These are phyloP conservation scores for Iselma pallidipennis DNA, from an alignment of 2,888 invertebrate species.

Conservation along the genomic window DNA sequence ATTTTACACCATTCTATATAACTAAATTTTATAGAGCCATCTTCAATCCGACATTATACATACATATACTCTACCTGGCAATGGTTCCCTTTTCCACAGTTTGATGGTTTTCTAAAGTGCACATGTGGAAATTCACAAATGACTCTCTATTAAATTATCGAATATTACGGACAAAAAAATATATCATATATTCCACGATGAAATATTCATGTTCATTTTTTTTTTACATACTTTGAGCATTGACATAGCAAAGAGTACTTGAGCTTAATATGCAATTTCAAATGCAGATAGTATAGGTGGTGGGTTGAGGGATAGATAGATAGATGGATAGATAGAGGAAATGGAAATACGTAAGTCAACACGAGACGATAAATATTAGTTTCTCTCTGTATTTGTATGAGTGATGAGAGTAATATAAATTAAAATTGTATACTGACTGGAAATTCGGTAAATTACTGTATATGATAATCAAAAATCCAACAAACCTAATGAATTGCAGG, in stretches of 20 bases:
- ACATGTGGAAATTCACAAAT: not conserved
- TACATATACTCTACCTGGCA: not conserved
- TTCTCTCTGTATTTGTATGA: not conserved
- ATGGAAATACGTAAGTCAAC: slow-evolving; percentile 22
- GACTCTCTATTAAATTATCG: not conserved
- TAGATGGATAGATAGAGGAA: slow-evolving; percentile 11
- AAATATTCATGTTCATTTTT: no score
- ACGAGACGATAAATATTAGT: slow-evolving; percentile 1
- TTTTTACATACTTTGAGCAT: no score
- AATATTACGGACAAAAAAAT: slow-evolving; percentile 4
- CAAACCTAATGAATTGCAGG: no score
- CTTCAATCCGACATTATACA: slow-evolving; percentile 6
- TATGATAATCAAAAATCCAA: no score
- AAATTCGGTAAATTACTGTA: not conserved
- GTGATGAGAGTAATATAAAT: not conserved
- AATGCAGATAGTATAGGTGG: slow-evolving; percentile 12
- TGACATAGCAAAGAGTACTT: slow-evolving; percentile 5
- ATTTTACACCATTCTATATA: slow-evolving; percentile 10
- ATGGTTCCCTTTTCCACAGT: not conserved
- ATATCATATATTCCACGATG: no score
- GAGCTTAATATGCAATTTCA: slow-evolving; percentile 19
- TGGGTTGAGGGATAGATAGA: slow-evolving; percentile 3
- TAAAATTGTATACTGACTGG: not conserved
- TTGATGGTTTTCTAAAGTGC: not conserved
- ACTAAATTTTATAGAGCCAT: slow-evolving; percentile 21